phyloP scores from a whole-genome alignment of 2,888 invertebrate genomes.

The Tipula helvola region DNA sequence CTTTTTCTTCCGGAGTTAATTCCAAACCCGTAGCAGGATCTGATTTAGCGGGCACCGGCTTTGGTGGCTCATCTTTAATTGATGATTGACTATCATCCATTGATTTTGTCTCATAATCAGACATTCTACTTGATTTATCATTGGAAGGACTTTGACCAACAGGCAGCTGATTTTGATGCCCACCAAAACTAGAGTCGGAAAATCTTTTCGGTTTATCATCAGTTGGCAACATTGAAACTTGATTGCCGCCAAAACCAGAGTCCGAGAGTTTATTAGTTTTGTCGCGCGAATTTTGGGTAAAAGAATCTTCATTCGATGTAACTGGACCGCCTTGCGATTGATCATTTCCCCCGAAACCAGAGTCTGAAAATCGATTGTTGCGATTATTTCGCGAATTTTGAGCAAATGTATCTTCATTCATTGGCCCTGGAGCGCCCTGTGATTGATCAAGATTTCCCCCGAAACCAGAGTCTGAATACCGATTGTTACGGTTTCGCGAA shows the following conservation, averaged over 20 bases:
- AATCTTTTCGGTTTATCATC: not conserved
- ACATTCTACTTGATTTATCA: not conserved
- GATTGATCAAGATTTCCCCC: no score
- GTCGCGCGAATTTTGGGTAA: no score
- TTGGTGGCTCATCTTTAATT: not conserved
- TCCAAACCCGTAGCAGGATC: slow-evolving; percentile 15
- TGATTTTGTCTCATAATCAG: not conserved
- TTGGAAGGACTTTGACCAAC: not conserved
- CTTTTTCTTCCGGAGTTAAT: slow-evolving; percentile 50
- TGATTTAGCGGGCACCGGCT: not conserved
- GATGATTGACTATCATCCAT: not conserved
- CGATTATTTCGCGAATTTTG: no score
- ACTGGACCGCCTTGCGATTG: no score
- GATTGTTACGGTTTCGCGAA: not conserved
- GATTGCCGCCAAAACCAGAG: not conserved
- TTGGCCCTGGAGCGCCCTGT: no score
- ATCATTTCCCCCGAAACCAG: no score
- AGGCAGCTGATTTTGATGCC: not conserved
- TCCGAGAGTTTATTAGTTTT: no score
- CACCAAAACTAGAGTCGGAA: not conserved
- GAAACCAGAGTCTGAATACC: not conserved
- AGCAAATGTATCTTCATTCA: no score
- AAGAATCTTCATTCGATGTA: no score
- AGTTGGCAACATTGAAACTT: not conserved
- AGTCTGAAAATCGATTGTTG: no score